Evolutionary conservation across 2,888 invertebrate species (phyloP).

Genomic region (Pterostichus niger): DNA sequence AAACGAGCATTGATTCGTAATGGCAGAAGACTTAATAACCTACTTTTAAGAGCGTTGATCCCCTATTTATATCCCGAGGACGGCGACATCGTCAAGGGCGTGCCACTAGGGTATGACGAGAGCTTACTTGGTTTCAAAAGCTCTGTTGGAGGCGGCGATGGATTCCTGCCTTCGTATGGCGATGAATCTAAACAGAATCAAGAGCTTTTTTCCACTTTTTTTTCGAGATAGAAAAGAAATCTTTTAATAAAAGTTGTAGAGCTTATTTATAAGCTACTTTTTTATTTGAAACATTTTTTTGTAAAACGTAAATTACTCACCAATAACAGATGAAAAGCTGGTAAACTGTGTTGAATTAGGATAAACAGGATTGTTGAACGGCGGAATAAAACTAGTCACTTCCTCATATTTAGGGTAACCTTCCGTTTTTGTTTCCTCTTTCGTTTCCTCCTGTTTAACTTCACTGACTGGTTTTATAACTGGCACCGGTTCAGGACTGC

Average conservation of each 20-base stretch:
- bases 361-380: constrained; percentile 77
- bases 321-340: constrained; percentile 74
- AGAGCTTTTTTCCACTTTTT: neutral
- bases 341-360: constrained; percentile 75
- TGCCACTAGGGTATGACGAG: too few relatives aligned
- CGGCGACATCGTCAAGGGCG: too few relatives aligned
- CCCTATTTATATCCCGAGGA: neutral
- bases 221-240: too few relatives aligned
- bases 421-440: constrained; percentile 68
- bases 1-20: too few relatives aligned
- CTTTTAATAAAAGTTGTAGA: too few relatives aligned
- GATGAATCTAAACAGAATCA: constrained; percentile 73
- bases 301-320: constrained; percentile 68
- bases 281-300: too few relatives aligned
- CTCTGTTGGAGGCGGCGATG: constrained; percentile 75
- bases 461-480: too few relatives aligned
- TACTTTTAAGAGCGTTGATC: too few relatives aligned
- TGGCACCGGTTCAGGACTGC: too few relatives aligned
- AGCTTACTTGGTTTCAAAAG: constrained; percentile 5
- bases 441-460: too few relatives aligned
- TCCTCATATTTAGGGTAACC: constrained; percentile 69
- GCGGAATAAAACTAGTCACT: constrained; percentile 75
- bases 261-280: too few relatives aligned
- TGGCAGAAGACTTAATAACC: too few relatives aligned
- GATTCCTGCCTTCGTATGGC: constrained; percentile 76